A percentile compares a stretch with the other conserved stretches of the same genome.
Evolutionary conservation across 2,888 invertebrate genomes (phyloP).

Genomic region (Teleogryllus oceanicus): DNA sequence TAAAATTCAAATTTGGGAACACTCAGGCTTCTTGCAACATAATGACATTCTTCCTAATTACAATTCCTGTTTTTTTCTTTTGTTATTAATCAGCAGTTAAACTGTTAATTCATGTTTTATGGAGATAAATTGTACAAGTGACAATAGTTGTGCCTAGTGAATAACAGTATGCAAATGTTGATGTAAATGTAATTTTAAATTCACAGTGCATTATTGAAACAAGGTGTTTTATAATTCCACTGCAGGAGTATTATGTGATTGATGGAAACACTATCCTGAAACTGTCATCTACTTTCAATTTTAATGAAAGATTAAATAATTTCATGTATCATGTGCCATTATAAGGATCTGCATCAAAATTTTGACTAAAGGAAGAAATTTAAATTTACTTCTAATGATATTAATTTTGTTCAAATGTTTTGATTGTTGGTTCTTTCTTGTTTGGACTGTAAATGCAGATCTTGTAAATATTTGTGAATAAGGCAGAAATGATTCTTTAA

Average conservation of each 20-base stretch:
- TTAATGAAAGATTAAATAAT: conserved; percentile 1
- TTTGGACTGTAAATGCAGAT: neutral
- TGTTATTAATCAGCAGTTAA: neutral
- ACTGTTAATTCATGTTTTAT: neutral
- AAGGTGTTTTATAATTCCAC: conserved; percentile 5
- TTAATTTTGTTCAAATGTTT: neutral
- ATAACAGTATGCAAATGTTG: conserved; percentile 2
- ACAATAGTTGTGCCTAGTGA: neutral
- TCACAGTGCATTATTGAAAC: neutral
- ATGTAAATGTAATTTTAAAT: neutral
- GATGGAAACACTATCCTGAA: neutral
- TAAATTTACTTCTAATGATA: neutral
- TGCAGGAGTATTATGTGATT: neutral
- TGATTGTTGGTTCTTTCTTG: neutral
- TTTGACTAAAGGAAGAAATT: neutral
- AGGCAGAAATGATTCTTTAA: neutral
- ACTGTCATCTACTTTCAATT: neutral
- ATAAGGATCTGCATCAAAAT: conserved; percentile 3
- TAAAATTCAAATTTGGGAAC: no score
- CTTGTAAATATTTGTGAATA: conserved; percentile 11
- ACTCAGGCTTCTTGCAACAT: no score
- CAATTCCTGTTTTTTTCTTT: no score
- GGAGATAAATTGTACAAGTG: neutral
- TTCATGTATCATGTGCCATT: conserved; percentile 18
- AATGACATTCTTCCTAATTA: no score